A percentile compares a stretch with the other conserved stretches of the same genome.
Evolutionary conservation across 2,888 invertebrate species (phyloP).

Genomic region (Oxyteleia sp.): DNA sequence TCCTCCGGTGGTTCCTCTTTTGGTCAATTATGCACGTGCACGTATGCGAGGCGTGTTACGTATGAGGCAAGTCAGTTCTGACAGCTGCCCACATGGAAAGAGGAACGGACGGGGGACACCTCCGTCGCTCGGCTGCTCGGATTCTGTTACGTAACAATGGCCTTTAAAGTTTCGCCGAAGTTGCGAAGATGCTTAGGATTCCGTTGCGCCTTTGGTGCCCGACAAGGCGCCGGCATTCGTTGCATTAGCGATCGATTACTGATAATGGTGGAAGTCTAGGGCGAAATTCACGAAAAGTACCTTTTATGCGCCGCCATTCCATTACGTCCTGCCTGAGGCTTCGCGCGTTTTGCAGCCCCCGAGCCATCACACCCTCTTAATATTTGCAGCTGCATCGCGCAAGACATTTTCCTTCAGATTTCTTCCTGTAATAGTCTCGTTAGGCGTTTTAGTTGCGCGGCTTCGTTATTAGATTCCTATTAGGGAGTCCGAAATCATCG

Average conservation of each 20-base stretch:
- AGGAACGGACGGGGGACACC: slow-evolving; percentile 9
- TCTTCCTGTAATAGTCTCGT: slow-evolving; percentile 22
- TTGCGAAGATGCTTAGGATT: slow-evolving; percentile 30
- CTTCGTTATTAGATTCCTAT: not conserved
- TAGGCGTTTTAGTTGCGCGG: slow-evolving; percentile 6
- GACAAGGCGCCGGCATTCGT: slow-evolving; percentile 34
- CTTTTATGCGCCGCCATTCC: slow-evolving; percentile 63
- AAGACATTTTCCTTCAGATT: slow-evolving; percentile 37
- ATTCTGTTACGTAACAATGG: slow-evolving; percentile 26
- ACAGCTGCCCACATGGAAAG: slow-evolving; percentile 53
- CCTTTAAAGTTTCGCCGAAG: slow-evolving; percentile 41
- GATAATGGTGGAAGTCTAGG: slow-evolving; percentile 75
- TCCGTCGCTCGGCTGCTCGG: not conserved
- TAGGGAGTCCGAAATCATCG: too few species aligned
- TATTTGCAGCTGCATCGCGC: slow-evolving; percentile 38
- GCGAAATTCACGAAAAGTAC: slow-evolving; percentile 66
- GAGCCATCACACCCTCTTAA: slow-evolving; percentile 47
- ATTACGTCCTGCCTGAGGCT: slow-evolving; percentile 62
- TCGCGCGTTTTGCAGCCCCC: slow-evolving; percentile 43
- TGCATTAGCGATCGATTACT: slow-evolving; percentile 70
- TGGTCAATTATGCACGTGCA: slow-evolving; percentile 74
- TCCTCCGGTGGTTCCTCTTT: slow-evolving; percentile 58
- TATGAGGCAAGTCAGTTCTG: slow-evolving; percentile 45
- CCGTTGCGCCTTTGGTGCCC: slow-evolving; percentile 21
- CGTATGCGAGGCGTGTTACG: slow-evolving; percentile 55